Evolutionary conservation across 2,888 invertebrate species (phyloP).

Genomic region (Microplitis deprimator): DNA sequence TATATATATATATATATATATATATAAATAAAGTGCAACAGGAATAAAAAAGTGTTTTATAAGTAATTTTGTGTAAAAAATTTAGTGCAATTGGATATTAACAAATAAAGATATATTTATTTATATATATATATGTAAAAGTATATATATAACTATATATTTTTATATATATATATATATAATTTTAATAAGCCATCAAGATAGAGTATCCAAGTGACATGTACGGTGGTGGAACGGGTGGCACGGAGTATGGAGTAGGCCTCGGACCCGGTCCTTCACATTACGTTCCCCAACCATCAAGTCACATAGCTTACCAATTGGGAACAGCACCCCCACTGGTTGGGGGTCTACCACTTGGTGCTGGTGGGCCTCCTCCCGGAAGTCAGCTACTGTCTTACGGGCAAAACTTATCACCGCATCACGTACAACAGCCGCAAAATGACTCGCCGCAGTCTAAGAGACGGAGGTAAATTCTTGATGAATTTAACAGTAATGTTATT

Average conservation of each 20-base stretch:
- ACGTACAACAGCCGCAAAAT: slow-evolving; percentile 61
- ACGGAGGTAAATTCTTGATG: slow-evolving; percentile 57
- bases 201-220: slow-evolving; percentile 68
- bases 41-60: too few relatives aligned
- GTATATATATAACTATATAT: not conserved
- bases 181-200: slow-evolving; percentile 54
- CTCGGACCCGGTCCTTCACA: slow-evolving; percentile 65
- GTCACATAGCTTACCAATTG: slow-evolving; percentile 64
- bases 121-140: not conserved
- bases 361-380: slow-evolving; percentile 50
- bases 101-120: not conserved
- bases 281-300: slow-evolving; percentile 61
- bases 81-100: not conserved
- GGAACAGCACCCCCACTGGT: slow-evolving; percentile 59
- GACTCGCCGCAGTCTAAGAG: slow-evolving; percentile 63
- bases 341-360: slow-evolving; percentile 47
- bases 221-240: slow-evolving; percentile 67
- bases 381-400: slow-evolving; percentile 66
- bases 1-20: too few relatives aligned
- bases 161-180: not conserved
- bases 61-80: not conserved
- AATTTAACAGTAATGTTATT: not conserved
- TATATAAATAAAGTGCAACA: too few relatives aligned
- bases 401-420: slow-evolving; percentile 64
- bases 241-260: slow-evolving; percentile 66